These are phyloP conservation scores for Agrotis clavis DNA, from an alignment of 2,888 invertebrate species.

Conservation along the genomic window DNA sequence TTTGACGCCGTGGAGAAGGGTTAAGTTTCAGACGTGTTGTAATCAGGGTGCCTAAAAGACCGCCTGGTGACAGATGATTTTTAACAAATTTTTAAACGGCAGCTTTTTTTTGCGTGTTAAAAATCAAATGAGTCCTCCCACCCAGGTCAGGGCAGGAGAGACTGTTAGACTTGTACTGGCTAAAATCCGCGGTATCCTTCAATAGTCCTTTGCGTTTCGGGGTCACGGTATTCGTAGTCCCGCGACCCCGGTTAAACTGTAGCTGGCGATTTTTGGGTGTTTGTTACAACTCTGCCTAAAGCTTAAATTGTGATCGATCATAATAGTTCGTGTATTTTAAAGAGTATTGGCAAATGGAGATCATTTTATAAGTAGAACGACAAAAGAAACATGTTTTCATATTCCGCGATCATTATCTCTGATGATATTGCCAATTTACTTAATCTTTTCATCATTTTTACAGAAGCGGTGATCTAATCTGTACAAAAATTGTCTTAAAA, in stretches of 20 bases:
- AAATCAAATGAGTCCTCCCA: too few relatives aligned
- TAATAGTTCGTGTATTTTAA: background rate
- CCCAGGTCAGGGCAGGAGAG: too few relatives aligned
- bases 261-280: slow-evolving; percentile 3
- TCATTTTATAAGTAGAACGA: background rate
- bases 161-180: too few relatives aligned
- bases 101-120: too few relatives aligned
- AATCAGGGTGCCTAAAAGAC: slow-evolving; percentile 37
- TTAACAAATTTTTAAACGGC: too few relatives aligned
- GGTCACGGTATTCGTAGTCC: too few relatives aligned
- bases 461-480: background rate
- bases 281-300: background rate
- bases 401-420: background rate
- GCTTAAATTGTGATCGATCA: too few relatives aligned
- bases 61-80: slow-evolving; percentile 43
- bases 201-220: too few relatives aligned
- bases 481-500: background rate
- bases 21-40: slow-evolving; percentile 80
- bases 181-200: too few relatives aligned
- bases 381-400: background rate
- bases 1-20: slow-evolving; percentile 72
- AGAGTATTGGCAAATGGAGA: slow-evolving; percentile 1
- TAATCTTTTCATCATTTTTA: background rate
- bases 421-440: background rate
- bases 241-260: too few relatives aligned